Conservation (phyloP, 2,113 vertebrate genomes). For the Acrocephalus kingi region DNA sequence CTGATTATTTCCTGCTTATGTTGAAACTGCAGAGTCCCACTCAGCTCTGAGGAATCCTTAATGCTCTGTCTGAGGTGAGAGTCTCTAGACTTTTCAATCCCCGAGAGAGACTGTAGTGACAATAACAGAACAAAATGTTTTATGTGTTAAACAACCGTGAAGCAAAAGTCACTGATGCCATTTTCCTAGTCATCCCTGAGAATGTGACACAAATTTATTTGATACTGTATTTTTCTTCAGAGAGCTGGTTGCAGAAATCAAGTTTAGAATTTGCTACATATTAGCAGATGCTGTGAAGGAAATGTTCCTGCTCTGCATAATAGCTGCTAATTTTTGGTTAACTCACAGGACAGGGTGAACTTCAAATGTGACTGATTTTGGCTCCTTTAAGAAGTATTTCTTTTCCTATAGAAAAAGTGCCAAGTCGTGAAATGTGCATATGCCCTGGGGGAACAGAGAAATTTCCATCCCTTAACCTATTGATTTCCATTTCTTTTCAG, state of each 20-base stretch:
- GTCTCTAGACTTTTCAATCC: neutral
- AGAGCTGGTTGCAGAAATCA: neutral
- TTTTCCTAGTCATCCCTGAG: neutral
- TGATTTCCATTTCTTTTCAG: constrained; percentile 55
- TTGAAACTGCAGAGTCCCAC: neutral
- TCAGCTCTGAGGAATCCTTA: neutral
- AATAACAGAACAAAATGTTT: neutral
- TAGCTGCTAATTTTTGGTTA: constrained; percentile 42
- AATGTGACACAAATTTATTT: neutral
- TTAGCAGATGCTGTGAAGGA: neutral
- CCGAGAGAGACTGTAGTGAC: neutral
- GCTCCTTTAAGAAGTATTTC: constrained; percentile 23
- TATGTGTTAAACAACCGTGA: neutral
- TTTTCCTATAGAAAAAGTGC: constrained; percentile 24
- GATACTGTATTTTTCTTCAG: neutral
- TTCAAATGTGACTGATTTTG: constrained; percentile 38
- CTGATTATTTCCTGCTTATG: neutral
- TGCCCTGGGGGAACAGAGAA: constrained; percentile 16
- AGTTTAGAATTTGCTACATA: neutral
- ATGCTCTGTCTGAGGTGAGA: neutral
- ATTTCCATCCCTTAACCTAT: constrained; percentile 56
- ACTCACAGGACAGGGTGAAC: neutral
- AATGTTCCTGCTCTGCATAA: constrained; percentile 34
- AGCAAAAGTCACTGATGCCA: neutral
- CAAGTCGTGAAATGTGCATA: constrained; percentile 1